phyloP scores from a whole-genome alignment of 2,797 vertebrate genomes.

The Gallinago stenura region DNA sequence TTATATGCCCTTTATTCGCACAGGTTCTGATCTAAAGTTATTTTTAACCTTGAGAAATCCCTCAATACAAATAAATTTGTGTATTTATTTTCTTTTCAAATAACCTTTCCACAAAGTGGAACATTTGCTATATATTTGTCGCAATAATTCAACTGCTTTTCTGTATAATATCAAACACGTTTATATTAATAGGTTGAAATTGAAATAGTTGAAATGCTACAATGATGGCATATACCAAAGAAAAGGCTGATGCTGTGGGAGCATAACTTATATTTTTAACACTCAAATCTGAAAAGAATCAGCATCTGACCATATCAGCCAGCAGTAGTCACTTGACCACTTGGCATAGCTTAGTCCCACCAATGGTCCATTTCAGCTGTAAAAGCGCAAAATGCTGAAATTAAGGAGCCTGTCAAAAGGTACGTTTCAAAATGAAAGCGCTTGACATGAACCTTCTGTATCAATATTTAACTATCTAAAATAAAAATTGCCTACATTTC shows the following conservation, averaged over 20 bases:
- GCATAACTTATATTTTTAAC: not conserved
- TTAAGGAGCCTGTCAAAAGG: not conserved
- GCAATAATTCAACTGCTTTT: not conserved
- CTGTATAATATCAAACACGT: not conserved
- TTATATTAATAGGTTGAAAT: not conserved
- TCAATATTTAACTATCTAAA: constrained; percentile 51
- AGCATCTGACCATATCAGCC: not conserved
- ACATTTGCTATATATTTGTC: not conserved
- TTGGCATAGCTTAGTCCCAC: not conserved
- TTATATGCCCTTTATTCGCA: not conserved
- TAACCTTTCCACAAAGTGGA: not conserved
- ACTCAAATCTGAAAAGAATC: not conserved
- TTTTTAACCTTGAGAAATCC: not conserved
- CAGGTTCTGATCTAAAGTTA: not conserved
- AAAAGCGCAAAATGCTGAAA: not conserved
- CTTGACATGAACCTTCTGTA: constrained; percentile 15
- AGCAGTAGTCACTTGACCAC: not conserved
- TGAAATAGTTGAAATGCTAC: not conserved
- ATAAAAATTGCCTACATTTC: not conserved
- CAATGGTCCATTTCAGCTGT: not conserved
- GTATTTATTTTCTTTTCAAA: not conserved
- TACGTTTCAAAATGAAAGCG: not conserved
- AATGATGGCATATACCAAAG: not conserved
- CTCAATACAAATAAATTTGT: not conserved
- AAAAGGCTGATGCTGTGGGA: not conserved